Base-by-base conservation (phyloP, 2,888 invertebrate species). In the Nomada lathburiana region DNA sequence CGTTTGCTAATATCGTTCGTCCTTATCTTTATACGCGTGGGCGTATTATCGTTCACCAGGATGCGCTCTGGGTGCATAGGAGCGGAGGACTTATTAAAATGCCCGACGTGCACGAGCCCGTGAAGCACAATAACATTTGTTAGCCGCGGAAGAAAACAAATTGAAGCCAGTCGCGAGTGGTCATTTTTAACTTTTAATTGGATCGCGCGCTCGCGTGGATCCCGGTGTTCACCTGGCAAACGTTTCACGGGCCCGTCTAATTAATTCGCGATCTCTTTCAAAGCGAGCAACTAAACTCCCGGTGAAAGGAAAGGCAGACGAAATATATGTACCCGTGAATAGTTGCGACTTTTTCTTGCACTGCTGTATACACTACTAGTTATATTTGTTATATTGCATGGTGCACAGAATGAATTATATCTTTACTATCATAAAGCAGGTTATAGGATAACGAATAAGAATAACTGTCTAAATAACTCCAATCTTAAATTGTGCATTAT, bases 141-240 rank as follows among this genome's bases (percentile, higher is more conserved):
- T 70, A 74, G 50, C 60, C 63, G 64, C 70, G 76, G 84, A 84
- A 80, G 88, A 82, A 88, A 88, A 82, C 82, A 80, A 82, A 82
- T 85, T 84, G 80, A 84, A 77, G 73, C 82, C 64, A 67, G 62
- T 55, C 50, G 57, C 44, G 62, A 68, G 76, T 73, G 71, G 62
- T 69, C 76, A 85, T 87, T 89, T 88, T 87, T 82, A 89, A 85
- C 82, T 89, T 85, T 89, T 88, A 89, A 89, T 89, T 89, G 84
- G 84, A 89, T 84, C 80, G 74, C 73, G 64, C 80, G 77, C 52
- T 57, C 36, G 57, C 63, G 59, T 47, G 36, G 50, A 50, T 57
- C 50, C 47, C 2, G 5, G 18, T 68, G 74, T 79, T 77, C 68
- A 75, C 36, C 67, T 55, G 72, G 75, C 68, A 75, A 80, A 73